Evolutionary conservation across 2,113 vertebrate species (phyloP), one percentile per base, ranked within the genome.

Genomic region (Cyprinodon tularosa): DNA sequence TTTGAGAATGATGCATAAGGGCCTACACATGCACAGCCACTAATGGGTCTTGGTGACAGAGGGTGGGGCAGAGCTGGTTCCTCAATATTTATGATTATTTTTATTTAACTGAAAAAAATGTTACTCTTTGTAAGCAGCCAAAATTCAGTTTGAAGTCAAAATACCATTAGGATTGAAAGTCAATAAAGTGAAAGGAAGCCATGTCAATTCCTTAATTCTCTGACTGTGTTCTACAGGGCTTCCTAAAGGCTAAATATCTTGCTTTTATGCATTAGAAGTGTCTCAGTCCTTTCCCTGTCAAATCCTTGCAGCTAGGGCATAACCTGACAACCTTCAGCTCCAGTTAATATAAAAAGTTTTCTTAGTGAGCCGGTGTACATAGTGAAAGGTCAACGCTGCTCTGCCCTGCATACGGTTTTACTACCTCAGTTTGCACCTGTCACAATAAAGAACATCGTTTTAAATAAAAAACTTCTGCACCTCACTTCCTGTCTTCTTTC

Each of bases 401-500:
- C 69, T n/a, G 11, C 38, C 37, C 61, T 60, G n/a, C 40, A 53
- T 8, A 77, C 12, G 4, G 38, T 13, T 63, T 37, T 15, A 22
- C 22, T 1, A 0, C 37, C 15, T 36, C 14, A 29, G 42, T 22
- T 7, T 42, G 17, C 64, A 44, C 6, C 45, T 37, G 44, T 9
- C 14, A 14, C 36, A 8, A 68, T 9, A 50, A 53, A 20, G 2
- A 40, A 40, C 3, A 6, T 15, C 1, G 2, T 10, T 40, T 7
- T 15, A 2, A 38, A 20, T n/a, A 29, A 44, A 17, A 40, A 9
- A 72, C 17, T 45, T 36, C 66, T 68, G 1, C 45, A 50, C 14
- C 15, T 87, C 20, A 72, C 50, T 53, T 64, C 8, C 15, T 72
- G 22, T 80, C 66, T 72, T 12, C 2, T 74, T 80, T 84, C 75